Conservation (phyloP, 2,888 invertebrate genomes). For the Neocrepidodera transversa region DNA sequence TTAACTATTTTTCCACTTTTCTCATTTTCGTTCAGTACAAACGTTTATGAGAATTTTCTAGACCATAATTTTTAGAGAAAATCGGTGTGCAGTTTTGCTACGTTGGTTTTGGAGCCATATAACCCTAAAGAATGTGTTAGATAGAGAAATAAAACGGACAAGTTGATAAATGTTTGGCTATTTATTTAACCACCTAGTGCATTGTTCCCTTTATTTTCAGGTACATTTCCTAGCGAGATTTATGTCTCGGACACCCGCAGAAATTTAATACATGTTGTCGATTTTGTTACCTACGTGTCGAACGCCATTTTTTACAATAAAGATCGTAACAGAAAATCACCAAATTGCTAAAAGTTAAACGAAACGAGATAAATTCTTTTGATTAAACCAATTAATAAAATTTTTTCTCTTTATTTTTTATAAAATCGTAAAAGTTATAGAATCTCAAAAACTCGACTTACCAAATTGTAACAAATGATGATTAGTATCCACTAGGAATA, state of each 20-base stretch:
- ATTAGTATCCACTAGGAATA: too few species aligned
- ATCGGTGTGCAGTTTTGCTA: constrained; percentile 6
- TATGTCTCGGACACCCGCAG: constrained; percentile 15
- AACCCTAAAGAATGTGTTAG: constrained; percentile 23
- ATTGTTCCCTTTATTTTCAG: constrained; percentile 36
- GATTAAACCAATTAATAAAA: too few species aligned
- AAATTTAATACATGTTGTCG: constrained; percentile 18
- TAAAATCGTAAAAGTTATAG: too few species aligned
- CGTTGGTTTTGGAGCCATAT: constrained; percentile 7
- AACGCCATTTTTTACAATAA: background rate
- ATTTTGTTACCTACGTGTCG: constrained; percentile 13
- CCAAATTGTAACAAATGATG: too few species aligned
- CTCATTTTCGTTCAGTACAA: constrained; percentile 2
- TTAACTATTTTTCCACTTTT: background rate
- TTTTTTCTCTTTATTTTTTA: too few species aligned
- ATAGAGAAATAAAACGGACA: constrained; percentile 20
- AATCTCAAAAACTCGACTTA: too few species aligned
- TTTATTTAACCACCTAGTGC: constrained; percentile 47
- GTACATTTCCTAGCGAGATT: constrained; percentile 21
- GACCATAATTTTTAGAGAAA: constrained; percentile 8
- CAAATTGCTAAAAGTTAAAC: too few species aligned
- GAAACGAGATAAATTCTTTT: too few species aligned
- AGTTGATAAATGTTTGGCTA: constrained; percentile 37
- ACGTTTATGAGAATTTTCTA: constrained; percentile 14
- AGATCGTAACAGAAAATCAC: background rate